Evolutionary conservation across 2,888 invertebrate genomes (phyloP).

Genomic region (Helleia helle): DNA sequence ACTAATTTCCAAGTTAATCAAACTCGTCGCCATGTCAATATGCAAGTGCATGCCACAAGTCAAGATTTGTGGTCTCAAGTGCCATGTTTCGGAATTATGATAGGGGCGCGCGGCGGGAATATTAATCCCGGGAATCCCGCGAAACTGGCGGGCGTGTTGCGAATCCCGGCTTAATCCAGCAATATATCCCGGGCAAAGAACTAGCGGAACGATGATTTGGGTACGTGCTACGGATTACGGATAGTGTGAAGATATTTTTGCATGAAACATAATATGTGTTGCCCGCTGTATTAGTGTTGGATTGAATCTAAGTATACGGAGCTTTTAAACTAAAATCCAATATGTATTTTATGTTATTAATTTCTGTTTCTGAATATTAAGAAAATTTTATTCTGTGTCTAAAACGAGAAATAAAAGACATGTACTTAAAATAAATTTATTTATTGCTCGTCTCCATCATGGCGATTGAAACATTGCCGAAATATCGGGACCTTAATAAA

Average conservation of each 20-base stretch:
- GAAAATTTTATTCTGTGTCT: too few species aligned
- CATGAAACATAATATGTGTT: neutral
- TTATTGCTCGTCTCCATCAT: too few species aligned
- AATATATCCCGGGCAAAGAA: constrained; percentile 22
- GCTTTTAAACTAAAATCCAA: too few species aligned
- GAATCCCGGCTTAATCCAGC: constrained; percentile 23
- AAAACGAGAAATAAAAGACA: too few species aligned
- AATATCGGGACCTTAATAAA: too few species aligned
- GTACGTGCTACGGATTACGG: constrained; percentile 16
- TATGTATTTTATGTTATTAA: neutral
- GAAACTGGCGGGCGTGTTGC: constrained; percentile 26
- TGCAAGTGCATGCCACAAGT: constrained; percentile 34
- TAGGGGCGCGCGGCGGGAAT: constrained; percentile 41
- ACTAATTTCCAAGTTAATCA: neutral
- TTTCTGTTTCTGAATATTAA: too few species aligned
- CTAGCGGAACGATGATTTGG: constrained; percentile 16
- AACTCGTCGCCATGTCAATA: constrained; percentile 13
- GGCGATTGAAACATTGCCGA: too few species aligned
- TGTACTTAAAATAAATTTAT: too few species aligned
- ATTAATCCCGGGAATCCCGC: constrained; percentile 37
- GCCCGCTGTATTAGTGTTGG: neutral
- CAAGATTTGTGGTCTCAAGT: constrained; percentile 49
- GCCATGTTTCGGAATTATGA: constrained; percentile 46
- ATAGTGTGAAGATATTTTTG: constrained; percentile 8
- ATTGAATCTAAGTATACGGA: neutral